Conservation (phyloP, 2,888 invertebrate genomes). For the Eueremaeus valkanovi region DNA sequence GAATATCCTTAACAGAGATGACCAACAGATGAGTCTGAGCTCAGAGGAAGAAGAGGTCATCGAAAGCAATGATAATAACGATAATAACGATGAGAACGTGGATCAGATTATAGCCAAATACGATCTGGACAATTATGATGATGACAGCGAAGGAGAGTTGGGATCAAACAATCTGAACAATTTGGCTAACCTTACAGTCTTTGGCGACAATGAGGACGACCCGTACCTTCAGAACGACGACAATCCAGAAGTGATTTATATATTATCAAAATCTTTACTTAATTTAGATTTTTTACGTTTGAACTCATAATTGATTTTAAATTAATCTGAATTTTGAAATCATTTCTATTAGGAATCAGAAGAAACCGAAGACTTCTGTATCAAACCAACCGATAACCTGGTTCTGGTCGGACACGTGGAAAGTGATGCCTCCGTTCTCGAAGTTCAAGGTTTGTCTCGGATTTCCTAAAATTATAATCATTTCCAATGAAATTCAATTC, state of each 20-base stretch:
- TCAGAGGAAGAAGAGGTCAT: conserved; percentile 40
- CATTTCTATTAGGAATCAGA: conserved; percentile 51
- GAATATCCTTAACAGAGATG: conserved; percentile 12
- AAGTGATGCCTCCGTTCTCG: conserved; percentile 77
- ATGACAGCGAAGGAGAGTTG: conserved; percentile 44
- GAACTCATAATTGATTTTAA: background rate
- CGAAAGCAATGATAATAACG: conserved; percentile 54
- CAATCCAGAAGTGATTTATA: conserved; percentile 50
- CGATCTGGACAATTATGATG: conserved; percentile 54
- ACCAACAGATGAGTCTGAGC: conserved; percentile 18
- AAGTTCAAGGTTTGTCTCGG: conserved; percentile 69
- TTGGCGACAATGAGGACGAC: conserved; percentile 54
- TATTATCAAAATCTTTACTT: too few species aligned
- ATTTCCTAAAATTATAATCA: conserved; percentile 32
- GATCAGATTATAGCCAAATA: conserved; percentile 65
- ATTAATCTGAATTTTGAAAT: conserved; percentile 43
- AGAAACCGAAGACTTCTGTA: conserved; percentile 80
- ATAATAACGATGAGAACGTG: conserved; percentile 51
- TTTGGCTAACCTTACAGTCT: conserved; percentile 50
- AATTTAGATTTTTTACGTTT: too few species aligned
- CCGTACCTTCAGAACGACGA: conserved; percentile 54
- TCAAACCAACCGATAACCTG: conserved; percentile 83
- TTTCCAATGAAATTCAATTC: conserved; percentile 59
- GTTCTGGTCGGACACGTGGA: conserved; percentile 80
- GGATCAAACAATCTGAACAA: conserved; percentile 43